Evolutionary conservation across 2,113 vertebrate species (phyloP), one percentile per base, ranked within the genome.

Genomic region (Hippocampus comes): DNA sequence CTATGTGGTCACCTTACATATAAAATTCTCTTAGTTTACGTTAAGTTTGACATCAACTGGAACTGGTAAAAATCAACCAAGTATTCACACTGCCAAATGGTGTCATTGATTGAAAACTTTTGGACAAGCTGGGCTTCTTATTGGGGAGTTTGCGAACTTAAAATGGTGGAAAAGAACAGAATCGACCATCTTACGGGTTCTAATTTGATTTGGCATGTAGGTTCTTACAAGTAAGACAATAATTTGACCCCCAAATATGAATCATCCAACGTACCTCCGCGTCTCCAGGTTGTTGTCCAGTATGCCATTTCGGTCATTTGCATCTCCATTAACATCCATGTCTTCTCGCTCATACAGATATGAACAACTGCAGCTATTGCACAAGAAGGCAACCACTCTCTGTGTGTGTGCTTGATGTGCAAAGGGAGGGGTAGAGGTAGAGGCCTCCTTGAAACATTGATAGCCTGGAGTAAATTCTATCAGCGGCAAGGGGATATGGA

Each of bases 381-480:
- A 80, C 64, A 57, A 18, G 25, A 75, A 17, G 81, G 75, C 66
- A 49, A 65, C 42, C 72, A 53, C 55, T 71, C 48, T 67, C 63
- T 6, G 23, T 59, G 25, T 4, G 73, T 70, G 38, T 68, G 53
- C 67, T 78, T 67, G 61, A 80, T 75, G 63, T 27, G 77, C 34
- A 25, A 66, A 74, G 43, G 49, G 75, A 79, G 79, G 51, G 82
- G 82, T 72, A 5, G 11, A 15, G 64, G 42, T 17, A 8, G 67
- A 46, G 75, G 74, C 72, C 76, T 88, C 70, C 79, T 87, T 82
- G 80, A 86, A 82, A 88, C 78, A 77, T 70, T 82, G 85, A 86
- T 81, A 85, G 75, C 88, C 85, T 83, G 79, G 71, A 77, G 78
- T 86, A 82, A 88, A 88, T 89, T 84, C 79, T 83, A 86, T 87